phyloP scores from a whole-genome alignment of 1,140 invertebrate genomes.

The Rhopalosiphum maidis region DNA sequence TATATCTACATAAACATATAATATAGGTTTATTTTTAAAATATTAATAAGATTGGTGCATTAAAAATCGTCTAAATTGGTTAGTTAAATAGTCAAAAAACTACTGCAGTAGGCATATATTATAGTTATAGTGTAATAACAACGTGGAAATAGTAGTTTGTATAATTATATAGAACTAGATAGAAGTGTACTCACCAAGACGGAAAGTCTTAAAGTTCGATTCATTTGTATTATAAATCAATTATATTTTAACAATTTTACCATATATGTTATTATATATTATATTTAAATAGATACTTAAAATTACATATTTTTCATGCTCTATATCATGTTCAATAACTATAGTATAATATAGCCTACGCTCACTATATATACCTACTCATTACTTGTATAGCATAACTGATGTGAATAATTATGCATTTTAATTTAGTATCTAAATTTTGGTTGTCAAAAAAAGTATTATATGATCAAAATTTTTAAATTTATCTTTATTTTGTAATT shows the following conservation, averaged over 20 bases:
- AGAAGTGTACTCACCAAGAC: not conserved
- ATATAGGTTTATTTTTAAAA: not conserved
- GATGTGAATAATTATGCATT: not conserved
- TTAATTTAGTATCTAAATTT: not conserved
- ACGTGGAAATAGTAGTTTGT: not conserved
- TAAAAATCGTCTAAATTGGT: not conserved
- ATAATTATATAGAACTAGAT: not conserved
- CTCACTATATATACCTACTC: not conserved
- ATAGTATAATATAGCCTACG: not conserved
- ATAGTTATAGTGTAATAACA: not conserved
- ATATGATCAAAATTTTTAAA: not conserved
- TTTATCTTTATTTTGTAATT: not conserved
- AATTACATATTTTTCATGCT: not conserved
- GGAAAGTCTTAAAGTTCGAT: not conserved
- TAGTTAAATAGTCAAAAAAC: not conserved
- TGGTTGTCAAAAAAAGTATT: not conserved
- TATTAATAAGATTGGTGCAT: not conserved
- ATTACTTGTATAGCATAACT: not conserved
- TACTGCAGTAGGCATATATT: not conserved
- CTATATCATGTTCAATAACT: not conserved
- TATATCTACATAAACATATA: not conserved
- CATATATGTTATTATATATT: not conserved
- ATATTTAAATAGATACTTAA: not conserved
- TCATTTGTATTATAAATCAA: not conserved
- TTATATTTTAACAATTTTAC: not conserved